Evolutionary conservation across 2,113 vertebrate genomes (phyloP).

Genomic region (Saguinus midas): DNA sequence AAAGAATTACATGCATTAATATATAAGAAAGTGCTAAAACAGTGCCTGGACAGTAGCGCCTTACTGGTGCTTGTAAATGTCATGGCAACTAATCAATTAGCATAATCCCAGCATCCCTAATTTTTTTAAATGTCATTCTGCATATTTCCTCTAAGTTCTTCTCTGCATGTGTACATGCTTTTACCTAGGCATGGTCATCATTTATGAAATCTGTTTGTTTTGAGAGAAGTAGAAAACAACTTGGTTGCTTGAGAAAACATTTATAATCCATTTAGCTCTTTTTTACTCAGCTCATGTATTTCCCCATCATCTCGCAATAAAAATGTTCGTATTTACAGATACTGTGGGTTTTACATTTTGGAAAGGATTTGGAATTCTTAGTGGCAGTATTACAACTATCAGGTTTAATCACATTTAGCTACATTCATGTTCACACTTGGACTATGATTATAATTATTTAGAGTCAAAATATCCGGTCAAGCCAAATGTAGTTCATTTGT

Average conservation of each 20-base stretch:
- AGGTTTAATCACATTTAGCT: background rate
- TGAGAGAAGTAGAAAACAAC: background rate
- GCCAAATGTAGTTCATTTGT: background rate
- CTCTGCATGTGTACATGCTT: background rate
- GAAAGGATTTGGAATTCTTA: background rate
- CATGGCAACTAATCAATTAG: background rate
- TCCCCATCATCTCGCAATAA: conserved; percentile 31
- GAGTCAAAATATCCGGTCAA: background rate
- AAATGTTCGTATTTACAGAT: background rate
- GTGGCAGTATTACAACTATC: background rate
- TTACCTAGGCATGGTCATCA: background rate
- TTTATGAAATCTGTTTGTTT: background rate
- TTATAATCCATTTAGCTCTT: background rate
- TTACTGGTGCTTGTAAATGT: background rate
- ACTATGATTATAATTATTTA: background rate
- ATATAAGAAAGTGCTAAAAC: background rate
- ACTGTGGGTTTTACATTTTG: background rate
- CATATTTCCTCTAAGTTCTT: background rate
- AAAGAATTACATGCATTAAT: background rate
- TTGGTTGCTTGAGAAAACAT: background rate
- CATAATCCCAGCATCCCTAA: background rate
- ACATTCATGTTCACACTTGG: background rate
- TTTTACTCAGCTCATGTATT: conserved; percentile 19
- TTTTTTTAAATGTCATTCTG: background rate
- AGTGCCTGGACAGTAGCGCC: background rate